Evolutionary conservation across 1,140 invertebrate genomes (phyloP).

Genomic region (Bombus fervidus): DNA sequence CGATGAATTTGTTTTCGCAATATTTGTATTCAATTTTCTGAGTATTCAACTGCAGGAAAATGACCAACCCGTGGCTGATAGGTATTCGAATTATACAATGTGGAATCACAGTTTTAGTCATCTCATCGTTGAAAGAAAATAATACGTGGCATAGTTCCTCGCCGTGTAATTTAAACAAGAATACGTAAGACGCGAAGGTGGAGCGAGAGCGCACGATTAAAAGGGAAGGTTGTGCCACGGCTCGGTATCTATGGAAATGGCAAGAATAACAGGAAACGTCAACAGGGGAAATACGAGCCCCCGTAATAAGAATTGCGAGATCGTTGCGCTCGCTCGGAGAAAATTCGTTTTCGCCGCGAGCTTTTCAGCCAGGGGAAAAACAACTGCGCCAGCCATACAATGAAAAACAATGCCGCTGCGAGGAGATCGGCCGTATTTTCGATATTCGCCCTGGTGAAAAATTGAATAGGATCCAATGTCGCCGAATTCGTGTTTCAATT

Average conservation of each 20-base stretch:
- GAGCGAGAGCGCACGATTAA: neutral
- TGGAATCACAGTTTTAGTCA: neutral
- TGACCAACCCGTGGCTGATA: too few relatives aligned
- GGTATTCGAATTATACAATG: neutral
- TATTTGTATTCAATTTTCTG: neutral
- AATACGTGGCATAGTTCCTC: neutral
- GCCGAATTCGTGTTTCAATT: constrained; percentile 43
- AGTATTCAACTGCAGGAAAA: neutral
- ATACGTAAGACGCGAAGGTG: neutral
- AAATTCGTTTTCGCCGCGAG: constrained; percentile 27
- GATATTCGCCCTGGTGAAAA: constrained; percentile 16
- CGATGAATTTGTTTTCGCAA: neutral
- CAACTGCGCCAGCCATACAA: neutral
- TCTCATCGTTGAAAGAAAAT: neutral
- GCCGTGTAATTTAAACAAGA: neutral
- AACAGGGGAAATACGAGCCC: constrained; percentile 40
- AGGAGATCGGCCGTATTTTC: neutral
- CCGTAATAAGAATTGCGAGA: constrained; percentile 42
- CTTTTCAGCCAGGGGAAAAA: neutral
- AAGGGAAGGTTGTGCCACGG: neutral
- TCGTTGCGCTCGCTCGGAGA: neutral
- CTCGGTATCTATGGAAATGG: constrained; percentile 21
- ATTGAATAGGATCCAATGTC: constrained; percentile 4
- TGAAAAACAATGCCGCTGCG: constrained; percentile 17
- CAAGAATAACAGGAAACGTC: constrained; percentile 26